phyloP scores from a whole-genome alignment of 2,888 invertebrate genomes.

The Hirtodrosophila alboralis region DNA sequence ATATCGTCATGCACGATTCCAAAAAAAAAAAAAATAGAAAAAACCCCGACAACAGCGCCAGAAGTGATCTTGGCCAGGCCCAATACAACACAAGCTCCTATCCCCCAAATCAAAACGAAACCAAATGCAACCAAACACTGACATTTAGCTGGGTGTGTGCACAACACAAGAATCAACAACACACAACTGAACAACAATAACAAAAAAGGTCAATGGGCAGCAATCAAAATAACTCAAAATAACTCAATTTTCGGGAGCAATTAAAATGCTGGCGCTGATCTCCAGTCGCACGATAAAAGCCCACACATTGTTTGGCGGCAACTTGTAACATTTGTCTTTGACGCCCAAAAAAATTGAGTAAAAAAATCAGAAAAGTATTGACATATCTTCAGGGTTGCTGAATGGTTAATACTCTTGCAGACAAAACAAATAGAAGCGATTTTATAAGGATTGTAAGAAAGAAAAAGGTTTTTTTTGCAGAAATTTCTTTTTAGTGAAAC shows the following conservation, averaged over 20 bases:
- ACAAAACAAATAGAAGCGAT: too few species aligned
- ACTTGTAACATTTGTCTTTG: slow-evolving; percentile 60
- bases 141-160: slow-evolving; percentile 72
- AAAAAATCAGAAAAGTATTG: neutral
- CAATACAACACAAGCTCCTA: slow-evolving; percentile 13
- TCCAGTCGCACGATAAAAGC: slow-evolving; percentile 47
- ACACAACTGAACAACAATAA: slow-evolving; percentile 3
- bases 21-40: too few species aligned
- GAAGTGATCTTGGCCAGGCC: slow-evolving; percentile 69
- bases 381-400: neutral
- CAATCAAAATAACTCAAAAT: slow-evolving; percentile 77
- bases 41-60: slow-evolving; percentile 37
- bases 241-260: slow-evolving; percentile 77
- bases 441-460: too few species aligned
- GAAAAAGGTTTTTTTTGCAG: too few species aligned
- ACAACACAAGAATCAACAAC: slow-evolving; percentile 13
- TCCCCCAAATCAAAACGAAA: slow-evolving; percentile 13
- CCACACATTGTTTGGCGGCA: slow-evolving; percentile 61
- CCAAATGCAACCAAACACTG: slow-evolving; percentile 45
- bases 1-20: slow-evolving; percentile 64
- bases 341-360: slow-evolving; percentile 22
- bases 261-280: slow-evolving; percentile 68
- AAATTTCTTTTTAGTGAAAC: too few species aligned
- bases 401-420: slow-evolving; percentile 1
- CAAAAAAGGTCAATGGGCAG: slow-evolving; percentile 73